Percentiles rank a stretch among this genome's conserved stretches.
Conservation (phyloP, 1,140 invertebrate species). For the Ostrea edulis region DNA sequence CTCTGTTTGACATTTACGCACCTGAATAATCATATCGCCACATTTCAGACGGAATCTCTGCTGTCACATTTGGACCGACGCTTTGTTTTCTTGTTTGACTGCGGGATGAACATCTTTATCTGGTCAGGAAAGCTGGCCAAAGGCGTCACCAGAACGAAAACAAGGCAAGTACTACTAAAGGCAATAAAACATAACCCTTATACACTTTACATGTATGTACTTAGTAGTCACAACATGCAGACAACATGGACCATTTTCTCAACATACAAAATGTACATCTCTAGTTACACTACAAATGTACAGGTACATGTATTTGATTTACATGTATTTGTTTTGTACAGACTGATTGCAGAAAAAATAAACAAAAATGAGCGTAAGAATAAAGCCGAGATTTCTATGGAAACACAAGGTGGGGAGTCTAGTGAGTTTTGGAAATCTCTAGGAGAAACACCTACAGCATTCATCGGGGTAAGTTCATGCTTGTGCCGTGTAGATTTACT, state of each 20-base stretch:
- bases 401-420: slow-evolving; percentile 90
- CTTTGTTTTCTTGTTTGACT: slow-evolving; percentile 95
- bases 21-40: not conserved
- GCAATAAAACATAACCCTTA: not conserved
- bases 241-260: no score
- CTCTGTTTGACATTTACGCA: not conserved
- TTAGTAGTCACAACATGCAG: no score
- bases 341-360: slow-evolving; percentile 98
- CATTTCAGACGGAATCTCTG: slow-evolving; percentile 28
- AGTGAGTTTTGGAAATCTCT: slow-evolving; percentile 88
- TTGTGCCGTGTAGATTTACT: no score
- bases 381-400: slow-evolving; percentile 92
- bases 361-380: slow-evolving; percentile 99
- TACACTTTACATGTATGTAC: no score
- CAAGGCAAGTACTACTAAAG: slow-evolving; percentile 80
- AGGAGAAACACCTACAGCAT: slow-evolving; percentile 37
- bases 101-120: slow-evolving; percentile 91
- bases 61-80: slow-evolving; percentile 84
- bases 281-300: not conserved
- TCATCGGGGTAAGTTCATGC: slow-evolving; percentile 44
- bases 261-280: not conserved
- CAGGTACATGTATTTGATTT: not conserved
- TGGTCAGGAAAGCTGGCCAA: slow-evolving; percentile 94
- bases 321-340: slow-evolving; percentile 54
- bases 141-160: slow-evolving; percentile 96